Conservation (phyloP, 1,140 invertebrate species). For the Drosophila virilis region DNA sequence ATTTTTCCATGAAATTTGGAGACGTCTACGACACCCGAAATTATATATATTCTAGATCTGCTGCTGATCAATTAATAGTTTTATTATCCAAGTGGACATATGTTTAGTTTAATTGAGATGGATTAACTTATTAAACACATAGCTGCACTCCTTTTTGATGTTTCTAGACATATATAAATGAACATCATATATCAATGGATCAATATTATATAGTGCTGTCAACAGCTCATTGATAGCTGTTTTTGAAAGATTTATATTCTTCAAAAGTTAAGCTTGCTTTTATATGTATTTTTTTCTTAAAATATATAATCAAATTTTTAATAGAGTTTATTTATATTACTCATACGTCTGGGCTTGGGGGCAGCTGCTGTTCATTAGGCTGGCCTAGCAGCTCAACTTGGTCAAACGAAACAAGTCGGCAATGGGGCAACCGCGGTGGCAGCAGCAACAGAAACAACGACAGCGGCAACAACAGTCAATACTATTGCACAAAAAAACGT, state of each 20-base stretch:
- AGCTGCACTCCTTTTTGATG: too few relatives aligned
- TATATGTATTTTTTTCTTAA: neutral
- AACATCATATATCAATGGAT: too few relatives aligned
- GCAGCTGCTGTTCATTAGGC: neutral
- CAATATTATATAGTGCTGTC: neutral
- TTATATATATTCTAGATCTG: too few relatives aligned
- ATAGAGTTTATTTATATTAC: constrained; percentile 44
- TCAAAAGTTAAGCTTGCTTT: neutral
- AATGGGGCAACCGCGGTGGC: constrained; percentile 25
- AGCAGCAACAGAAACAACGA: constrained; percentile 10
- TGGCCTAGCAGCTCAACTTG: constrained; percentile 43
- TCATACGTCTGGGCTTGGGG: constrained; percentile 50
- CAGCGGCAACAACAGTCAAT: constrained; percentile 24
- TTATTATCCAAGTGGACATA: too few relatives aligned
- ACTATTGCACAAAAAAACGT: constrained; percentile 72
- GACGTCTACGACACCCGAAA: too few relatives aligned
- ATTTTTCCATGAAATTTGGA: too few relatives aligned
- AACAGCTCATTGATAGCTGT: neutral
- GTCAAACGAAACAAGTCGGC: constrained; percentile 53
- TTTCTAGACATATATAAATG: too few relatives aligned
- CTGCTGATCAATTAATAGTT: too few relatives aligned
- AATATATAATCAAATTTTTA: neutral
- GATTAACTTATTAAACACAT: too few relatives aligned
- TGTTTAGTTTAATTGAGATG: too few relatives aligned
- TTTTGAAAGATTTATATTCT: too few relatives aligned